A percentile compares a stretch with the other conserved stretches of the same genome.
Evolutionary conservation across 2,113 vertebrate species (phyloP).

Genomic region (Stegastes partitus): DNA sequence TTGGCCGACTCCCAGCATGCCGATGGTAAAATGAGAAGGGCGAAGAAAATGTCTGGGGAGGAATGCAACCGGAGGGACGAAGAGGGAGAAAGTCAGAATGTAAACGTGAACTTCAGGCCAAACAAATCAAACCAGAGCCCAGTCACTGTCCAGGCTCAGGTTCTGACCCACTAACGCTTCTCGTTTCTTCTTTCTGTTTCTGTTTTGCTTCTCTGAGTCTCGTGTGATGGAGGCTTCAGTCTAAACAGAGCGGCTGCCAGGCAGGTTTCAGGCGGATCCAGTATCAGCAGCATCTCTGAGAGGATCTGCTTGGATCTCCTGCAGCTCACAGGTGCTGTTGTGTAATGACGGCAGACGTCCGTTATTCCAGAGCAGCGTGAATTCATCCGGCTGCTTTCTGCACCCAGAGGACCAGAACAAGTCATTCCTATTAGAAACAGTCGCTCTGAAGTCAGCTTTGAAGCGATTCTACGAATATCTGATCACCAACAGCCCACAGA

Average conservation of each 20-base stretch:
- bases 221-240: slow-evolving; percentile 28
- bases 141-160: neutral
- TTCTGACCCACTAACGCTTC: neutral
- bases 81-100: neutral
- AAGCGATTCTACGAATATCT: too few species aligned
- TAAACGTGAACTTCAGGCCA: too few species aligned
- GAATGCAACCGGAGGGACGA: slow-evolving; percentile 29
- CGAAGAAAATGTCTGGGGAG: slow-evolving; percentile 18
- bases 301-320: too few species aligned
- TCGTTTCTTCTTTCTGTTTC: neutral
- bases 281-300: slow-evolving; percentile 24
- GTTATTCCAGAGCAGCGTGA: neutral
- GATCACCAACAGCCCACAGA: too few species aligned
- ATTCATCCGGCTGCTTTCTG: too few species aligned
- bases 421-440: too few species aligned
- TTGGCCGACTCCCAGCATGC: slow-evolving; percentile 61
- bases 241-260: slow-evolving; percentile 34
- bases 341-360: neutral
- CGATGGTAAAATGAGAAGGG: slow-evolving; percentile 56
- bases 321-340: slow-evolving; percentile 4
- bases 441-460: too few species aligned
- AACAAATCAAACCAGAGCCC: too few species aligned
- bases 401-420: too few species aligned
- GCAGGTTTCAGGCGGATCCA: slow-evolving; percentile 20
- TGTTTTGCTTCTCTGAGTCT: too few species aligned